Base-by-base conservation (phyloP, 2,888 invertebrate species). In the Drosophila austrosaltans region DNA sequence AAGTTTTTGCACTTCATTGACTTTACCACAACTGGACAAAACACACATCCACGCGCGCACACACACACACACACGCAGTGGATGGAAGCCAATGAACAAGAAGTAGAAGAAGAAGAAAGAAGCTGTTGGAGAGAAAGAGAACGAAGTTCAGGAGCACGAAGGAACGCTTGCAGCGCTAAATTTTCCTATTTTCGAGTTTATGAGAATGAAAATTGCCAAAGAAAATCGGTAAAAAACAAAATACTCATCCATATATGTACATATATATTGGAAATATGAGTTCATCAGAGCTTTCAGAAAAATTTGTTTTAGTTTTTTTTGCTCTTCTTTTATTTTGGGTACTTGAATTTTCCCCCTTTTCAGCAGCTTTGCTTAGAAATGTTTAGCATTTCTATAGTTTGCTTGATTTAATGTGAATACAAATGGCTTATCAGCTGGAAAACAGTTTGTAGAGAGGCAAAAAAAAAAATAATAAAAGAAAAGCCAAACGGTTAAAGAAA, bases 1-100 rank as follows among this genome's bases (percentile, higher is more conserved):
- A 73, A 44, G 63, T 79, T 76, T 81, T 85, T 83, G 89, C 84
- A 85, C 84, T 85, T 81, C 84, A 89, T 89, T 85, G 84, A 77
- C 63, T 82, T 57, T 75, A 65, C 75, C 53, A 62, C 62, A 36
- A 48, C 20, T 53, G 53, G 48, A 36, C 30, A 42, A 28, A 58
- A 58, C 40, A 39, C 36, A 39, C 73, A 28, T 28, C 36, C 36
- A 36, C 36, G 32, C 58, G 25, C 36, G 32, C 58, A n/a, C 36
- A 39, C 73, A 36, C 36, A 36, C 36, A 36, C 58, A 39, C 36
- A n/a, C 73, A 36, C 36, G 8, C 36, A 36, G 36, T 48, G 58
- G 8, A 44, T 53, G 53, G 65, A 61, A 72, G 69, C 65, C 76
- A 84, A 72, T 69, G 80, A 64, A 12, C 16, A 73, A 39, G 32